phyloP scores from a whole-genome alignment of 1,140 invertebrate genomes.

The Babylonia areolata region DNA sequence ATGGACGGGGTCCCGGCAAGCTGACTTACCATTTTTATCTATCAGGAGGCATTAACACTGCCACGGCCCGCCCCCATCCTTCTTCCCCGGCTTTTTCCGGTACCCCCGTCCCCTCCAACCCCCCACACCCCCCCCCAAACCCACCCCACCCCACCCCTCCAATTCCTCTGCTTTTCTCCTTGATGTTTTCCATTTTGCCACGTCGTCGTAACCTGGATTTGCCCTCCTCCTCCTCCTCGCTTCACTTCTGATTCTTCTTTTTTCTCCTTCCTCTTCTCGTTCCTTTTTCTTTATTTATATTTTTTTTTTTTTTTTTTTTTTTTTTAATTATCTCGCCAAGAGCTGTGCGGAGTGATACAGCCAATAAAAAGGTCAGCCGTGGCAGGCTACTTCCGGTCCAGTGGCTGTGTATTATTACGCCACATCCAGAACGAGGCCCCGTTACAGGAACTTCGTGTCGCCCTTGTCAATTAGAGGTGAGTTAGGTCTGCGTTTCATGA shows the following conservation, averaged over 20 bases:
- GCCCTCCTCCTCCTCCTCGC: neutral
- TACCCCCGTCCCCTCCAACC: too few species aligned
- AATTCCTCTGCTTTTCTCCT: too few species aligned
- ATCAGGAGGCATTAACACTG: neutral
- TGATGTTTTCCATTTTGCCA: too few species aligned
- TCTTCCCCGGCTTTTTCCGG: too few species aligned
- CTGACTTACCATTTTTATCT: too few species aligned
- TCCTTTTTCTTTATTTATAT: too few species aligned
- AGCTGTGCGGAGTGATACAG: constrained; percentile 32
- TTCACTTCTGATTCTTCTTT: neutral
- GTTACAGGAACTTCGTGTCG: constrained; percentile 33
- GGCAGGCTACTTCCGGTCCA: constrained; percentile 30
- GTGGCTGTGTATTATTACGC: constrained; percentile 36
- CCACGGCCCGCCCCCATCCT: too few species aligned
- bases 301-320: neutral
- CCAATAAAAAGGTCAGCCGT: constrained; percentile 30
- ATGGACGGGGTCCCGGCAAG: too few species aligned
- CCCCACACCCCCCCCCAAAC: too few species aligned
- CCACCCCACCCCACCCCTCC: too few species aligned
- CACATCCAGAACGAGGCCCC: constrained; percentile 32
- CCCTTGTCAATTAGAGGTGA: constrained; percentile 38
- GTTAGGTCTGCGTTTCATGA: constrained; percentile 27
- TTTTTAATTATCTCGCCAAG: constrained; percentile 19
- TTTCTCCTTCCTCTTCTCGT: too few species aligned
- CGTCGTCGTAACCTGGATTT: too few species aligned